phyloP scores from a whole-genome alignment of 2,113 vertebrate species.

The Tupaia chinensis region DNA sequence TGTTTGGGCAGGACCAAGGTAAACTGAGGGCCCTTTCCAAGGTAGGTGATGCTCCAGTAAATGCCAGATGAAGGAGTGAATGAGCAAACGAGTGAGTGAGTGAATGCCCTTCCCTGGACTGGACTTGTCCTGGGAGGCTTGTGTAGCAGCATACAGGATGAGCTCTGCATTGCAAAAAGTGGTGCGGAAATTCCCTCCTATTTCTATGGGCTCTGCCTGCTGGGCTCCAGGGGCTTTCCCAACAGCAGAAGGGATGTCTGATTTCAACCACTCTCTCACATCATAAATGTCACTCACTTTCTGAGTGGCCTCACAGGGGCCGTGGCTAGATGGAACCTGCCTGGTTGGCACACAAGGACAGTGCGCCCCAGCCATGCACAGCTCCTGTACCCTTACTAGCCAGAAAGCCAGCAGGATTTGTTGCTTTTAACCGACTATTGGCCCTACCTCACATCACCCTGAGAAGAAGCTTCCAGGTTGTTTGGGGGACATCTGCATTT shows the following conservation, averaged over 20 bases:
- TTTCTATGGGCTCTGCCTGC: background rate
- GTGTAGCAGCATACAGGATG: fast-evolving
- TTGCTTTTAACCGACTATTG: background rate
- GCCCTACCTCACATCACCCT: background rate
- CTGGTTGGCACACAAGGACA: fast-evolving
- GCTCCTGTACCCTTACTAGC: background rate
- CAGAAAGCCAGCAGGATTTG: background rate
- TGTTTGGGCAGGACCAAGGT: background rate
- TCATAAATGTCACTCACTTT: background rate
- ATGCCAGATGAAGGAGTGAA: too few species aligned
- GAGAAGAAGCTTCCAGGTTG: background rate
- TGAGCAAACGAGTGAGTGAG: too few species aligned
- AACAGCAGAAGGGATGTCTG: background rate
- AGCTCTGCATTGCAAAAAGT: background rate
- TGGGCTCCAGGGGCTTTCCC: background rate
- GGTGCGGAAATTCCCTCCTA: background rate
- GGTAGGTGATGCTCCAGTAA: background rate
- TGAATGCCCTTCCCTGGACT: background rate
- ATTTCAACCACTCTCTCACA: background rate
- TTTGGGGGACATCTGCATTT: background rate
- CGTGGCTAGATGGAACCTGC: background rate
- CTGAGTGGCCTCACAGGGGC: background rate
- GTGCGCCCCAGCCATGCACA: background rate
- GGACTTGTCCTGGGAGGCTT: fast-evolving
- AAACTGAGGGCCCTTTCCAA: background rate